Percentiles rank a stretch among this genome's conserved stretches.
Evolutionary conservation across 2,888 invertebrate species (phyloP).

Genomic region (Hypercompe scribonia): DNA sequence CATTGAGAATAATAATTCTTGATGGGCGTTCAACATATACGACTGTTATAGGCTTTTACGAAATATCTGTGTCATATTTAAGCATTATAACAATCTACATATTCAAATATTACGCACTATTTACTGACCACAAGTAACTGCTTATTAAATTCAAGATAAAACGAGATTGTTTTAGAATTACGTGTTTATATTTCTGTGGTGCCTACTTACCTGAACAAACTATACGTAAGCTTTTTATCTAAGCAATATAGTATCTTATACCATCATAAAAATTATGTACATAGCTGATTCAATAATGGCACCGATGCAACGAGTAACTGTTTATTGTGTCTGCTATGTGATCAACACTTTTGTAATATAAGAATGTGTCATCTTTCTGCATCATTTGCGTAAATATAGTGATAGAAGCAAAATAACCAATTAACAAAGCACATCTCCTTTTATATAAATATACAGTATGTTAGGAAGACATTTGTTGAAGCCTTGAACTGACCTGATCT

Average conservation of each 20-base stretch:
- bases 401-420: background rate
- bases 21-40: too few species aligned
- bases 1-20: too few species aligned
- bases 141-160: constrained; percentile 4
- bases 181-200: background rate
- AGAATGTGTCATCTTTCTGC: background rate
- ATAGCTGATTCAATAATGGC: constrained; percentile 6
- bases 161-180: background rate
- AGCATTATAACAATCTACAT: too few species aligned
- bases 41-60: too few species aligned
- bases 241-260: background rate
- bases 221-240: constrained; percentile 3
- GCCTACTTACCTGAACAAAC: background rate
- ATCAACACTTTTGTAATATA: background rate
- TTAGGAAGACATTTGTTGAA: too few species aligned
- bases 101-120: background rate
- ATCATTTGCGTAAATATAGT: background rate
- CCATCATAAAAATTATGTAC: background rate
- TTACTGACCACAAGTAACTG: background rate
- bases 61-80: too few species aligned
- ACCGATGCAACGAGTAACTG: background rate
- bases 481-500: too few species aligned
- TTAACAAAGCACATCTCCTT: background rate
- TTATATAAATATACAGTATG: background rate
- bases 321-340: background rate